Evolutionary conservation across 2,797 vertebrate genomes (phyloP).

Genomic region (Hydrolagus colliei): DNA sequence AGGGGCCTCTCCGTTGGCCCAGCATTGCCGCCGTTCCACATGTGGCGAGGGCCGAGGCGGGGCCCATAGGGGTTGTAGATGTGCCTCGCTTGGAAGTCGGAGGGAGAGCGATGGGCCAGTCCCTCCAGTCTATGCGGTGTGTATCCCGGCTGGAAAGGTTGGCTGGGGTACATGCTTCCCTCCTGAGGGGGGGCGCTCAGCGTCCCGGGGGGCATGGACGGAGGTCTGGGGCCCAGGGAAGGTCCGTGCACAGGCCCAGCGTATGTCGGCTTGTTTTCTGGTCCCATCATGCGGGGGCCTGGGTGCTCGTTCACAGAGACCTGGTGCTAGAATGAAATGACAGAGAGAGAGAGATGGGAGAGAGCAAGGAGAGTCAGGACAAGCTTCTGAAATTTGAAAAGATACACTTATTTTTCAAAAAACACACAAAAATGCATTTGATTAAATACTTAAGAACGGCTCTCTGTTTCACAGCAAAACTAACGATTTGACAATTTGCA

Average conservation of each 20-base stretch:
- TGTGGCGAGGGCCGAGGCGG: slow-evolving; percentile 35
- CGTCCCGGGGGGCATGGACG: slow-evolving; percentile 63
- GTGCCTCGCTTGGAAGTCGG: slow-evolving; percentile 48
- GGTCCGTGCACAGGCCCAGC: slow-evolving; percentile 66
- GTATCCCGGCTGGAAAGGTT: slow-evolving; percentile 60
- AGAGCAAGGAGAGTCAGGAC: neutral
- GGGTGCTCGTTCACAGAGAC: slow-evolving; percentile 64
- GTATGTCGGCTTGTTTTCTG: slow-evolving; percentile 60
- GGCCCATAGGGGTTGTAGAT: slow-evolving; percentile 53
- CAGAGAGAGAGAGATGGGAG: neutral
- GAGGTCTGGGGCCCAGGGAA: slow-evolving; percentile 65
- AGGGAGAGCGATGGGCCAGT: slow-evolving; percentile 49
- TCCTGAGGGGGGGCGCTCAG: slow-evolving; percentile 63
- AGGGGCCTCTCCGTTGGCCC: slow-evolving; percentile 37
- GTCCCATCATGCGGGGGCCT: slow-evolving; percentile 59
- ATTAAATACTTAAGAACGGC: too few species aligned
- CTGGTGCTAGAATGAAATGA: slow-evolving; percentile 52
- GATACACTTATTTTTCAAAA: neutral
- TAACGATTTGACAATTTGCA: too few species aligned
- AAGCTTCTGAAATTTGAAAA: neutral
- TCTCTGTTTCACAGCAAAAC: too few species aligned
- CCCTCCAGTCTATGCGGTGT: slow-evolving; percentile 55
- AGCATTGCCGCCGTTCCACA: slow-evolving; percentile 57
- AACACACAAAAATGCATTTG: too few species aligned
- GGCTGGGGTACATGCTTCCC: slow-evolving; percentile 62